phyloP scores from a whole-genome alignment of 2,888 invertebrate genomes.

The Aphodius sticticus region DNA sequence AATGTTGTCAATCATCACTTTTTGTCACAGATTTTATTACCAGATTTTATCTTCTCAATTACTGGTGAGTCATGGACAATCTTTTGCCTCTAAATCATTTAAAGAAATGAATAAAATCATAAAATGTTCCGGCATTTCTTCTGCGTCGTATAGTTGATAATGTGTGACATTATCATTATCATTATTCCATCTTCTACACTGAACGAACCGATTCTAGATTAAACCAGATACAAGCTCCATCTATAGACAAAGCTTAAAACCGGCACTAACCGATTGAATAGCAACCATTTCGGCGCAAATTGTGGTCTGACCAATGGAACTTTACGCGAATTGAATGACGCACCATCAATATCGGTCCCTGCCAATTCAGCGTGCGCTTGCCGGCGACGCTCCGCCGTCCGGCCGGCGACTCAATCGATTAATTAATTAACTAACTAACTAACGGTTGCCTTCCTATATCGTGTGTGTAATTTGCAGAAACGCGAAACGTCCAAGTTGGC shows the following conservation, averaged over 20 bases:
- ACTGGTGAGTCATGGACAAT: too few species aligned
- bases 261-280: background rate
- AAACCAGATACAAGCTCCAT: background rate
- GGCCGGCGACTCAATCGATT: constrained; percentile 10
- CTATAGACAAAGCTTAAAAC: background rate
- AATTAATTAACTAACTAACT: constrained; percentile 18
- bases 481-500: background rate
- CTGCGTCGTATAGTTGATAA: too few species aligned
- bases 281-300: background rate
- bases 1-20: too few species aligned
- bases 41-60: too few species aligned
- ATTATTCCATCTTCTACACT: background rate
- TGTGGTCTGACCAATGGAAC: background rate
- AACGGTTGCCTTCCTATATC: constrained; percentile 8
- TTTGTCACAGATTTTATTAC: too few species aligned
- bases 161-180: too few species aligned
- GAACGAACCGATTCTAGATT: background rate
- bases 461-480: constrained; percentile 23
- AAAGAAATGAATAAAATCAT: too few species aligned
- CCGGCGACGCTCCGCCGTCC: too few species aligned
- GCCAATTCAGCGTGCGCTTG: background rate
- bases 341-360: background rate
- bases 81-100: too few species aligned
- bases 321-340: background rate
- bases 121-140: too few species aligned